phyloP scores from a whole-genome alignment of 2,113 vertebrate genomes.

The Leucoraja erinaceus region DNA sequence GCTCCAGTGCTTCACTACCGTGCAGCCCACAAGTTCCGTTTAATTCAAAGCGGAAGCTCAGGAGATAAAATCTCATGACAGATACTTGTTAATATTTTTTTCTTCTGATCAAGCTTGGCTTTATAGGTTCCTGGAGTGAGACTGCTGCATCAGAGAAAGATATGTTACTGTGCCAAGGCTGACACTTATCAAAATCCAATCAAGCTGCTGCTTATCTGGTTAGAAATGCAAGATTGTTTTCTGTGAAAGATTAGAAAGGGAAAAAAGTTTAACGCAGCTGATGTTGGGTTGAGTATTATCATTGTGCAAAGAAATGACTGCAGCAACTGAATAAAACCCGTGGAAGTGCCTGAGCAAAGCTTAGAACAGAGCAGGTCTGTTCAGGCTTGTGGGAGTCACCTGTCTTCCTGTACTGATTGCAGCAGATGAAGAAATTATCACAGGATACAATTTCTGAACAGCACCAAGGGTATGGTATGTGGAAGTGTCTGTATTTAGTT shows the following conservation, averaged over 20 bases:
- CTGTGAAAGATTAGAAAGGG: background rate
- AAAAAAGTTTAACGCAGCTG: background rate
- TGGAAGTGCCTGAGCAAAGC: conserved; percentile 48
- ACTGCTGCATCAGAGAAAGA: background rate
- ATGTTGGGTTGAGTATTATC: conserved; percentile 40
- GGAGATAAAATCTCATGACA: background rate
- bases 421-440: conserved; percentile 52
- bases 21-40: background rate
- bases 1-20: too few species aligned
- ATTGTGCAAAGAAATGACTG: conserved; percentile 42
- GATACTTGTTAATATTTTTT: background rate
- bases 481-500: conserved; percentile 37
- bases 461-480: conserved; percentile 40
- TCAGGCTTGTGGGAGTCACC: conserved; percentile 47
- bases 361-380: conserved; percentile 43
- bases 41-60: background rate
- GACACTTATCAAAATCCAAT: background rate
- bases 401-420: conserved; percentile 51
- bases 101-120: background rate
- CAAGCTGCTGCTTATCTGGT: background rate
- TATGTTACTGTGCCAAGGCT: too few species aligned
- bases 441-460: conserved; percentile 40
- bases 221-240: background rate
- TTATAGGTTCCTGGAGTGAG: background rate
- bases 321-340: conserved; percentile 54